phyloP scores from a whole-genome alignment of 2,113 vertebrate species.

The Hyla sarda region DNA sequence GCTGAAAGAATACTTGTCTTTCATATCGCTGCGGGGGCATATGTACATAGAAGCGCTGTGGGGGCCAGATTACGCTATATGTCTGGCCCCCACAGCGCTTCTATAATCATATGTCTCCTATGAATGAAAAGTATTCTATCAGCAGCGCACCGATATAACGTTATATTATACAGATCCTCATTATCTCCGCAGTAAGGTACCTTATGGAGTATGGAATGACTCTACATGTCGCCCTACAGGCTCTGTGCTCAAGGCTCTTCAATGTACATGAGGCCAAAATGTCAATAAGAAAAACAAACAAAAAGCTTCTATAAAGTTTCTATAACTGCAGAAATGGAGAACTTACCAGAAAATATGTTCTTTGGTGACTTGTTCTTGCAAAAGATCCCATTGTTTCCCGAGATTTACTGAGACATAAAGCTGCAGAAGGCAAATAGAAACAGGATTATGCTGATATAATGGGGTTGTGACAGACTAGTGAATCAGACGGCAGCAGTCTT shows the following conservation, averaged over 20 bases:
- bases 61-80: too few species aligned
- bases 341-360: constrained; percentile 92
- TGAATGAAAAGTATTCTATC: too few species aligned
- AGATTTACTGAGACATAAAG: constrained; percentile 87
- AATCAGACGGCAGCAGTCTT: background rate
- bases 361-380: constrained; percentile 92
- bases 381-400: constrained; percentile 88
- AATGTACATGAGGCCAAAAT: background rate
- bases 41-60: too few species aligned
- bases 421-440: constrained; percentile 67
- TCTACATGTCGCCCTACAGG: background rate
- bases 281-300: background rate
- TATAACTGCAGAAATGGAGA: background rate
- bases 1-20: too few species aligned
- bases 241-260: background rate
- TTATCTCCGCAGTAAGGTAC: too few species aligned
- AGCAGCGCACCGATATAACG: too few species aligned
- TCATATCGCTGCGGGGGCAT: too few species aligned
- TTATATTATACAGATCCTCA: background rate
- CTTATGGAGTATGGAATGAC: background rate
- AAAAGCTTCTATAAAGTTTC: background rate
- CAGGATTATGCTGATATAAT: constrained; percentile 2
- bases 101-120: too few species aligned
- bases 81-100: too few species aligned
- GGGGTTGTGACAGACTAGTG: background rate